Conservation (phyloP, 64 coral and sea anemone genomes). For the Montipora foliosa region DNA sequence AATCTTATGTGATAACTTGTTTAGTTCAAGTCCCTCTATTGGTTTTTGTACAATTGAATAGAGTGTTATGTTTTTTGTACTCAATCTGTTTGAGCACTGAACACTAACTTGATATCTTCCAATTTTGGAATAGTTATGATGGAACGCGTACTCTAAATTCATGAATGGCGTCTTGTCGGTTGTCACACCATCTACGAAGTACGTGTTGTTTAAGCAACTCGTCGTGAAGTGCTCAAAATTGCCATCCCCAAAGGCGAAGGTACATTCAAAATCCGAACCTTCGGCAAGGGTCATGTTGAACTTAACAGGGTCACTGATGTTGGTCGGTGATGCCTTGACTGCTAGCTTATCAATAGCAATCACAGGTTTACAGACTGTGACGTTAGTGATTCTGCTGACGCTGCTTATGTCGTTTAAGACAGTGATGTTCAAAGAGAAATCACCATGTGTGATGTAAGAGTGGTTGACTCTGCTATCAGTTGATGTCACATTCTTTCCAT, state of each 20-base stretch:
- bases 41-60: constrained; percentile 58
- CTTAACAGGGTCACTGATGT: constrained; percentile 25
- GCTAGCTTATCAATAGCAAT: background rate
- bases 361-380: constrained; percentile 69
- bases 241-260: constrained; percentile 50
- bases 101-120: constrained; percentile 47
- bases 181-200: constrained; percentile 63
- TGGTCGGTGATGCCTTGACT: constrained; percentile 21
- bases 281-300: constrained; percentile 39
- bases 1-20: constrained; percentile 16
- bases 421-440: constrained; percentile 32
- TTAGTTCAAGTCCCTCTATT: constrained; percentile 49
- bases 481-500: constrained; percentile 23
- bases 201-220: constrained; percentile 44
- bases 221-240: background rate
- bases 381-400: background rate
- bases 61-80: constrained; percentile 6
- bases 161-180: constrained; percentile 62
- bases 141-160: constrained; percentile 32
- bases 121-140: constrained; percentile 31
- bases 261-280: constrained; percentile 81
- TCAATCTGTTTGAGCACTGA: constrained; percentile 69
- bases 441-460: constrained; percentile 31
- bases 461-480: background rate
- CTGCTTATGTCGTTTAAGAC: constrained; percentile 64